Evolutionary conservation across 2,888 invertebrate genomes (phyloP).

Genomic region (Sarcophaga carnaria): DNA sequence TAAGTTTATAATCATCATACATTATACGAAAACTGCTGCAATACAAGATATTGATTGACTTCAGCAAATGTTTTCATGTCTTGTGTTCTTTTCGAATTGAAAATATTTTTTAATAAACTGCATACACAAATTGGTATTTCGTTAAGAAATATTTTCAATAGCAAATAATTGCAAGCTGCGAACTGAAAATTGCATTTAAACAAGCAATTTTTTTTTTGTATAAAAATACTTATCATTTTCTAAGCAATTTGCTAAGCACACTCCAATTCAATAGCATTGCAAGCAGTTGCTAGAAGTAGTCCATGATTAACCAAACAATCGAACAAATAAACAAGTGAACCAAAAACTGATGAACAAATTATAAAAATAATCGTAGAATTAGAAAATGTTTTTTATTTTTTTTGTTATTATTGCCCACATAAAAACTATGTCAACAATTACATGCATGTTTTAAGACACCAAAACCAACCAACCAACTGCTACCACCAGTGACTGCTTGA

Average conservation of each 20-base stretch:
- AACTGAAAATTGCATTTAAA: not conserved
- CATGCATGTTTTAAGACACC: constrained; percentile 65
- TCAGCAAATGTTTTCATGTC: not conserved
- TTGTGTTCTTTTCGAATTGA: not conserved
- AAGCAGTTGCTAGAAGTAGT: not conserved
- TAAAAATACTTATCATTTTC: constrained; percentile 42
- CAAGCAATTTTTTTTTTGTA: constrained; percentile 46
- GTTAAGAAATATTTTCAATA: not conserved
- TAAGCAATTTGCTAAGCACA: constrained; percentile 45
- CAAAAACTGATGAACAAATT: constrained; percentile 17
- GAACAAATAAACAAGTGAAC: constrained; percentile 24
- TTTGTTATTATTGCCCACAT: constrained; percentile 42
- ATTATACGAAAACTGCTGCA: too few relatives aligned
- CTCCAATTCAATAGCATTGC: constrained; percentile 38
- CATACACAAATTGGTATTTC: not conserved
- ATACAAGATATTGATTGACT: not conserved
- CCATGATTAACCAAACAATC: not conserved
- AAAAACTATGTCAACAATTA: constrained; percentile 69
- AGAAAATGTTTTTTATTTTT: constrained; percentile 13
- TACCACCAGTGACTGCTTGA: not conserved
- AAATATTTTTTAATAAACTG: not conserved
- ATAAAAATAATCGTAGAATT: not conserved
- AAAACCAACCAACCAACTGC: constrained; percentile 34
- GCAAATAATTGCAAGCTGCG: constrained; percentile 1
- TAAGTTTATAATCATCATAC: too few relatives aligned